phyloP scores from a whole-genome alignment of 1,140 invertebrate genomes.

The Centruroides sculpturatus region DNA sequence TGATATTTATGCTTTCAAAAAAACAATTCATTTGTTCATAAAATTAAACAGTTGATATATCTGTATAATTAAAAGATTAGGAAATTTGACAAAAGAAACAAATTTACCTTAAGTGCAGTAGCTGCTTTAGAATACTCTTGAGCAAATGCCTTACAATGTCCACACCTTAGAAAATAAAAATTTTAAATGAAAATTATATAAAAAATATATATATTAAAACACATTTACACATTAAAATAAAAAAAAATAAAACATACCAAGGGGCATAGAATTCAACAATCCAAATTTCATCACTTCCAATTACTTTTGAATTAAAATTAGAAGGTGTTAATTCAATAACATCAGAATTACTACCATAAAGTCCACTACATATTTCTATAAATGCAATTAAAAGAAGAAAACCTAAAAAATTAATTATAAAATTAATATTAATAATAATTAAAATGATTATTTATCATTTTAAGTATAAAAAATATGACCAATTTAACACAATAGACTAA shows the following conservation, averaged over 20 bases:
- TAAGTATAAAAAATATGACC: too few species aligned
- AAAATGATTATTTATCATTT: too few species aligned
- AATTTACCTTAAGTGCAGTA: constrained; percentile 58
- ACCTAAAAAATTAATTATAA: too few species aligned
- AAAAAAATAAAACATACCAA: constrained; percentile 46
- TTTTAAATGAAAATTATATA: not conserved
- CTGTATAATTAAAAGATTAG: not conserved
- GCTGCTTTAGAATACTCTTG: constrained; percentile 82
- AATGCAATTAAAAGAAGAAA: too few species aligned
- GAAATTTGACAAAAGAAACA: not conserved
- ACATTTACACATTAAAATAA: too few species aligned
- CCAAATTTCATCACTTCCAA: constrained; percentile 73
- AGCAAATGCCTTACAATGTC: constrained; percentile 31
- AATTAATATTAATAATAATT: too few species aligned
- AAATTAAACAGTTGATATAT: not conserved
- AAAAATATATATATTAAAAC: constrained; percentile 36
- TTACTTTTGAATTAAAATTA: constrained; percentile 80
- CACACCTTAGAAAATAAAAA: constrained; percentile 31
- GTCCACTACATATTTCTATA: not conserved
- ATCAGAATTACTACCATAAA: constrained; percentile 30
- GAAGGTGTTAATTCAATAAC: constrained; percentile 78
- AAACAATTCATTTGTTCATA: not conserved
- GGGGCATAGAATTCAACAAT: constrained; percentile 89
- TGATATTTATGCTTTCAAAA: not conserved
- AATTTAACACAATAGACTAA: too few species aligned